Base-by-base conservation (phyloP, 2,113 vertebrate species). In the Ranitomeya imitator region DNA sequence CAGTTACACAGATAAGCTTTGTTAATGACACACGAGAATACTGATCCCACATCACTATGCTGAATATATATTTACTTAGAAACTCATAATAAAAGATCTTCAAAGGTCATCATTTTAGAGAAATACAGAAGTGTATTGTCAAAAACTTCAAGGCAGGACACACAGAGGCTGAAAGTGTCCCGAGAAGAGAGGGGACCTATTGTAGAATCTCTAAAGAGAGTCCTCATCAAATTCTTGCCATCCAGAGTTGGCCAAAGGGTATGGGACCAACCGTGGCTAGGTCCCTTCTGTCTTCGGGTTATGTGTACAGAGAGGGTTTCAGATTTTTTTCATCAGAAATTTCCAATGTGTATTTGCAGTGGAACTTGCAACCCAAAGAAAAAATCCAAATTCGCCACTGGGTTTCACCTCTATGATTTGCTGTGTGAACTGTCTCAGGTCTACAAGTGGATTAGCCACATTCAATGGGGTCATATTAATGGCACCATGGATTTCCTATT, bases 1-100 rank as follows among this genome's bases (percentile, higher is more conserved):
- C 45, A 61, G 12, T 52, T 52, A 84, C 45, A 69, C 19, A 55
- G 63, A 84, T 84, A 84, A 84, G 82, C 63, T n/a, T 12, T 6
- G 31, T 51, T 83, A 82, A 63, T 63, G 80, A 83, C 55, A 79
- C n/a, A 23, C 54, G 55, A 18, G 16, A n/a, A 69, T 52, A 37
- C 37, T 31, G 59, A 8, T 37, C 45, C 19, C 63, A 11, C 37
- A 84, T 69, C 65, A 54, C 45, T 71, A 84, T 55, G 65, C 63
- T 55, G 7, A 71, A 55, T 55, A 55, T 84, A 21, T 63, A 52
- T 83, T 52, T 52, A 51, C 63, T 54, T 71, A 84, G 45, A 52
- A 83, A 54, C 11, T 23, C 16, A 51, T 67, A 55, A 45, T 54
- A 54, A 55, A 71, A 83, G 26, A 67, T 13, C 23, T 65, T 0